A percentile compares a stretch with the other conserved stretches of the same genome.
Evolutionary conservation across 2,888 invertebrate species (phyloP).

Genomic region (Metalampra italica): DNA sequence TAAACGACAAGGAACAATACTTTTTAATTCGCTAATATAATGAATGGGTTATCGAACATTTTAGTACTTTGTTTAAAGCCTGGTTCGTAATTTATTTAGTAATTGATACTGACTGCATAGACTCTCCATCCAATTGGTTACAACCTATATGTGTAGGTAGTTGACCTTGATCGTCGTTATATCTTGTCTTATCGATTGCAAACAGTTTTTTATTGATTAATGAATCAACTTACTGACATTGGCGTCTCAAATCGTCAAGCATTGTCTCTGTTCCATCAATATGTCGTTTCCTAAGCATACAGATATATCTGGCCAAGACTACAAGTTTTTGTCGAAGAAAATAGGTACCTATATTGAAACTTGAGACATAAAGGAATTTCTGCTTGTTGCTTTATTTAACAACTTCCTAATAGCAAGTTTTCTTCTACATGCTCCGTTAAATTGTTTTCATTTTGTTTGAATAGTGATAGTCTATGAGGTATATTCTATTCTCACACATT

Average conservation of each 20-base stretch:
- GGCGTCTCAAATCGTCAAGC: not conserved
- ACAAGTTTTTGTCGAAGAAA: not conserved
- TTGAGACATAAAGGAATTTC: not conserved
- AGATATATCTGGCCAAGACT: not conserved
- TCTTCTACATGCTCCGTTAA: too few relatives aligned
- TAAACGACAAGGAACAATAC: too few relatives aligned
- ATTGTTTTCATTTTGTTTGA: too few relatives aligned
- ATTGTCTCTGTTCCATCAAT: conserved; percentile 1
- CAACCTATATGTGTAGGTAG: not conserved
- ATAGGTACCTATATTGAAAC: not conserved
- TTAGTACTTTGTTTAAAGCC: too few relatives aligned
- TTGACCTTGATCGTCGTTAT: not conserved
- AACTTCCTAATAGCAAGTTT: too few relatives aligned
- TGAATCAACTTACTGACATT: conserved; percentile 4
- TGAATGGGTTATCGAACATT: too few relatives aligned
- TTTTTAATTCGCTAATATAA: too few relatives aligned
- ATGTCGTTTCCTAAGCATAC: not conserved
- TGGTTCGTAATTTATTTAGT: too few relatives aligned
- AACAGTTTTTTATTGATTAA: conserved; percentile 2
- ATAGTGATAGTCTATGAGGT: too few relatives aligned
- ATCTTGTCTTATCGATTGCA: not conserved
- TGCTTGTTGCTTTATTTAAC: too few relatives aligned
- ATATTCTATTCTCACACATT: too few relatives aligned
- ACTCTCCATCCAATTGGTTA: not conserved
- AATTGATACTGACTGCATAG: too few relatives aligned